Percentiles rank a stretch among this genome's conserved stretches.
These are phyloP conservation scores for Tachyglossus aculeatus DNA, from an alignment of 2,797 vertebrate genomes.

Conservation along the genomic window DNA sequence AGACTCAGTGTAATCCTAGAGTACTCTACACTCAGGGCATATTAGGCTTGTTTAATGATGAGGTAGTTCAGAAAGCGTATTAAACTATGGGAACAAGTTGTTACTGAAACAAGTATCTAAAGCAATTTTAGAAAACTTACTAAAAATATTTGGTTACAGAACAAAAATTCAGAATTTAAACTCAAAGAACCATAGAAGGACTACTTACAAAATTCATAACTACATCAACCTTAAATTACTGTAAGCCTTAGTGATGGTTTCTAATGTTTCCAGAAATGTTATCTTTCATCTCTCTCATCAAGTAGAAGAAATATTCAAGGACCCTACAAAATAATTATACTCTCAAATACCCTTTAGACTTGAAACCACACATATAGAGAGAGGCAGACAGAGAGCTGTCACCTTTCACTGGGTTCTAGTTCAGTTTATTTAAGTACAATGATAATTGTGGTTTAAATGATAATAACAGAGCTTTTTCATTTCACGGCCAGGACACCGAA, in stretches of 20 bases:
- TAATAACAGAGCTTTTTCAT: conserved; percentile 27
- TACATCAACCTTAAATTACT: conserved; percentile 54
- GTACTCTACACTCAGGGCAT: too few relatives aligned
- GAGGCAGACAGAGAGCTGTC: conserved; percentile 16
- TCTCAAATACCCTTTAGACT: conserved; percentile 35
- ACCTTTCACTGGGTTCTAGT: conserved; percentile 45
- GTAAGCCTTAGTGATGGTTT: conserved; percentile 36
- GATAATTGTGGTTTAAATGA: conserved; percentile 51
- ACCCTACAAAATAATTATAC: conserved; percentile 58
- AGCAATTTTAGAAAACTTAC: too few relatives aligned
- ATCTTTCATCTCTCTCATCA: conserved; percentile 18
- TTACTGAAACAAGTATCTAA: too few relatives aligned
- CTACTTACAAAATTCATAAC: conserved; percentile 61
- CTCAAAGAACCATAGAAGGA: conserved; percentile 33
- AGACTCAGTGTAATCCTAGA: too few relatives aligned
- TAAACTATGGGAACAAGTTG: too few relatives aligned
- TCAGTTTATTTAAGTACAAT: conserved; percentile 48
- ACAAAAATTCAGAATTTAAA: conserved; percentile 51
- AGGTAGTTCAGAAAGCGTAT: too few relatives aligned
- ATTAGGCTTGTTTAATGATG: too few relatives aligned
- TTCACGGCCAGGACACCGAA: conserved; percentile 36
- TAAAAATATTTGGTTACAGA: conserved; percentile 29
- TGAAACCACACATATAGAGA: background rate
- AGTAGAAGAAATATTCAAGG: conserved; percentile 54
- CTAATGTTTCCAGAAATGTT: conserved; percentile 29